phyloP scores from a whole-genome alignment of 1,140 invertebrate genomes.

The Dendroctonus valens region DNA sequence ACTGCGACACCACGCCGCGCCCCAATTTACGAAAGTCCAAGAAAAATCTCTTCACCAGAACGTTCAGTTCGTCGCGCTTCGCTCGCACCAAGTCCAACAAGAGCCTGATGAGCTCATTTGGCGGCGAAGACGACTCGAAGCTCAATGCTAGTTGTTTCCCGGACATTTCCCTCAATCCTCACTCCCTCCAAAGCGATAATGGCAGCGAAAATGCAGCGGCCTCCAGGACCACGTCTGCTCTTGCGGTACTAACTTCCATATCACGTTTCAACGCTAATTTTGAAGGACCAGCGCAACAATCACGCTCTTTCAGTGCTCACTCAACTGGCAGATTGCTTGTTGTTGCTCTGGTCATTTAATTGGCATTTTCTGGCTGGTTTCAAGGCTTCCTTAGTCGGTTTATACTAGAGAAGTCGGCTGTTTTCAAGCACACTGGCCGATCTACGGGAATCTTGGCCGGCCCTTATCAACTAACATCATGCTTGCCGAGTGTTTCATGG shows the following conservation, averaged over 20 bases:
- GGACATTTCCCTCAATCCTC: slow-evolving; percentile 41
- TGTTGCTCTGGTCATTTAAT: not conserved
- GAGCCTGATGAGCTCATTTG: slow-evolving; percentile 36
- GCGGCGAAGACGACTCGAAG: slow-evolving; percentile 32
- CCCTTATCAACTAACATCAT: too few relatives aligned
- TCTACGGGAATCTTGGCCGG: too few relatives aligned
- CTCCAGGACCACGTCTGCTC: slow-evolving; percentile 41
- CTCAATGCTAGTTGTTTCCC: slow-evolving; percentile 47
- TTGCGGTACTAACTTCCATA: slow-evolving; percentile 50
- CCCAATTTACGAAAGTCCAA: slow-evolving; percentile 37
- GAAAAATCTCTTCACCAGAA: slow-evolving; percentile 46
- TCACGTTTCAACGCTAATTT: slow-evolving; percentile 33
- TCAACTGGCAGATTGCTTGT: too few relatives aligned
- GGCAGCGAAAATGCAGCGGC: slow-evolving; percentile 36
- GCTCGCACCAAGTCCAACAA: slow-evolving; percentile 34
- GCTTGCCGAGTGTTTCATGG: too few relatives aligned
- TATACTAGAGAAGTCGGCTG: too few relatives aligned
- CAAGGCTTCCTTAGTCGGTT: too few relatives aligned
- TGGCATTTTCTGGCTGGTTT: not conserved
- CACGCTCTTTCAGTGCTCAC: too few relatives aligned
- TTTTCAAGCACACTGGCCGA: too few relatives aligned
- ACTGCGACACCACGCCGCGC: slow-evolving; percentile 27
- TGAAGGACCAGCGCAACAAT: not conserved
- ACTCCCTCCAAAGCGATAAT: slow-evolving; percentile 29
- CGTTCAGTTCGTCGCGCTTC: slow-evolving; percentile 48